Base-by-base conservation (phyloP, 2,113 vertebrate genomes). In the Siphamia tubifer region DNA sequence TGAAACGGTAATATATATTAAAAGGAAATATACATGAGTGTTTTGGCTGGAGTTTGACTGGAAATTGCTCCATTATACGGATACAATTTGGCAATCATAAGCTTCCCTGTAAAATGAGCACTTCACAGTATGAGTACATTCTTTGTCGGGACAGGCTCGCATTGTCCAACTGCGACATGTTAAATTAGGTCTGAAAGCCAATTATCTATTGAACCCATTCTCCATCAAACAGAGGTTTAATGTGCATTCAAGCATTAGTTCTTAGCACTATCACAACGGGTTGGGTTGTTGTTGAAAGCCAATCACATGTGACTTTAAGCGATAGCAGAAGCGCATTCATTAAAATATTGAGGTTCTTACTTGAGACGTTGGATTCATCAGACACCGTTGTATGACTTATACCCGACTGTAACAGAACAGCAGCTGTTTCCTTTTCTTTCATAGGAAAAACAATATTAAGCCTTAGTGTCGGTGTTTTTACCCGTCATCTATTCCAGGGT, bases 121-220 rank as follows among this genome's bases (percentile, higher is more conserved):
- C 8, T 39, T 48, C 17, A 45, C 56, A 34, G 49, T 25, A 4
- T 6, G 1, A 47, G 44, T 2, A 12, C 11, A 25, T 19, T 43
- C n/a, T 25, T 21, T 16, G 23, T 10, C 35, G 10, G n/a, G 19
- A 45, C 30, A 23, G 21, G 38, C n/a, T 3, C 28, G 1, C 12
- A 53, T 32, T 35, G 16, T 34, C 2, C 2, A 42, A 55, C 71
- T 40, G 19, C 10, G 31, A 13, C n/a, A 54, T 23, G 28, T 19
- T 30, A 8, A 70, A 60, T 27, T 30, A 28, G 28, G 48, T 31
- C 15, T 61, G 40, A 47, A 54, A 48, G 48, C 20, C 47, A 74
- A 40, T 61, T 61, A 61, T 48, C 12, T 28, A 17, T 31, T 32
- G 40, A 55, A 34, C 12, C 3, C 15, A 19, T 51, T 35, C 5